phyloP scores from a whole-genome alignment of 2,113 vertebrate species.

The Micromys minutus region DNA sequence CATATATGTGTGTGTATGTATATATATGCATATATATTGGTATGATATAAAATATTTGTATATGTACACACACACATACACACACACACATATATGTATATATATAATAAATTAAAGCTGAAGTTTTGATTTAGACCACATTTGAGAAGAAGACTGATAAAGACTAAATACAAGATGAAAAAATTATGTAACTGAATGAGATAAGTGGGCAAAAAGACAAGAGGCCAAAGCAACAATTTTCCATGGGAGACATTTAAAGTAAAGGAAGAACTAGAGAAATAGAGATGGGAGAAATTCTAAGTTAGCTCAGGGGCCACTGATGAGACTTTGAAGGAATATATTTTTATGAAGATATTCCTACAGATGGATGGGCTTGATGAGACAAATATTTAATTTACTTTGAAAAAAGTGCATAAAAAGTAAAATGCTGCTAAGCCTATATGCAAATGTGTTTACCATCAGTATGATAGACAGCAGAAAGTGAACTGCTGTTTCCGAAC shows the following conservation, averaged over 20 bases:
- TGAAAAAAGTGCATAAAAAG: constrained; percentile 14
- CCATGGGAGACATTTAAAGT: background rate
- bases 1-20: background rate
- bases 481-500: background rate
- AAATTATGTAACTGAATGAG: background rate
- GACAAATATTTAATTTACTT: background rate
- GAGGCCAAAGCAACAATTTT: background rate
- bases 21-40: background rate
- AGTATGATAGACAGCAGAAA: background rate
- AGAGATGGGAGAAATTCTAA: background rate
- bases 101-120: background rate
- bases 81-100: background rate
- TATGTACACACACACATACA: background rate
- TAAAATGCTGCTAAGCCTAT: background rate
- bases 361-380: background rate
- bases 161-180: background rate
- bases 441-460: background rate
- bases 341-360: background rate
- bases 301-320: background rate
- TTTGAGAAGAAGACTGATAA: background rate
- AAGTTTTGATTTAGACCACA: background rate
- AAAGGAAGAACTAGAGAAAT: background rate
- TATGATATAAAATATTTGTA: background rate
- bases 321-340: background rate
- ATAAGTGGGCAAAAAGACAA: background rate